Evolutionary conservation across 1,140 invertebrate species (phyloP).

Genomic region (Drosophila leontia): DNA sequence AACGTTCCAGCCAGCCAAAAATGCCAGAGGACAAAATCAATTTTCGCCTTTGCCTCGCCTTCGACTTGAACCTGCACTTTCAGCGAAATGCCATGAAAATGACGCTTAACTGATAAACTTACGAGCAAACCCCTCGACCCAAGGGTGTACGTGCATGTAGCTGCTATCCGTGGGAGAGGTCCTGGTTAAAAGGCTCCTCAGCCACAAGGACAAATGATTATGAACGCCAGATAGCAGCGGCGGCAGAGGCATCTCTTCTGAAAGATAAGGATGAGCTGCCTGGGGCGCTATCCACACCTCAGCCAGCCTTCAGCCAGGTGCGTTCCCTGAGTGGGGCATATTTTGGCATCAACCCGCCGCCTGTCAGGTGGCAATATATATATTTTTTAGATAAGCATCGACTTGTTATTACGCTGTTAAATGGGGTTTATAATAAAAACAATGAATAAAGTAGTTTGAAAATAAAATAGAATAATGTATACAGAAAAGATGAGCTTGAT

Average conservation of each 20-base stretch:
- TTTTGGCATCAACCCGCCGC: conserved; percentile 1
- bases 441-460: neutral
- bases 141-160: conserved; percentile 7
- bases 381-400: neutral
- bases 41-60: conserved; percentile 29
- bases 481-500: too few relatives aligned
- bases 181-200: conserved; percentile 41
- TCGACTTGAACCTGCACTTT: conserved; percentile 39
- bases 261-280: conserved; percentile 12
- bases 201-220: conserved; percentile 68
- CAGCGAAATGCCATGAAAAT: conserved; percentile 58
- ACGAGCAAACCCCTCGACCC: conserved; percentile 21
- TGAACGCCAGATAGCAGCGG: conserved; percentile 44
- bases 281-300: conserved; percentile 16
- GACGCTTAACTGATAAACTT: conserved; percentile 64
- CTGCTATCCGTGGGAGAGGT: conserved; percentile 10
- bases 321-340: conserved; percentile 7
- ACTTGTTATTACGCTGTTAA: conserved; percentile 8
- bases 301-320: conserved; percentile 2
- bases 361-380: conserved; percentile 4
- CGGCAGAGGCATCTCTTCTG: conserved; percentile 5
- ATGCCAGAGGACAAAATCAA: conserved; percentile 59
- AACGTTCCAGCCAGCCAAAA: conserved; percentile 33
- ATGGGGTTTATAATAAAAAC: neutral
- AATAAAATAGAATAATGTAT: neutral